Evolutionary conservation across 1,140 invertebrate genomes (phyloP).

Genomic region (Drosophila watanabei): DNA sequence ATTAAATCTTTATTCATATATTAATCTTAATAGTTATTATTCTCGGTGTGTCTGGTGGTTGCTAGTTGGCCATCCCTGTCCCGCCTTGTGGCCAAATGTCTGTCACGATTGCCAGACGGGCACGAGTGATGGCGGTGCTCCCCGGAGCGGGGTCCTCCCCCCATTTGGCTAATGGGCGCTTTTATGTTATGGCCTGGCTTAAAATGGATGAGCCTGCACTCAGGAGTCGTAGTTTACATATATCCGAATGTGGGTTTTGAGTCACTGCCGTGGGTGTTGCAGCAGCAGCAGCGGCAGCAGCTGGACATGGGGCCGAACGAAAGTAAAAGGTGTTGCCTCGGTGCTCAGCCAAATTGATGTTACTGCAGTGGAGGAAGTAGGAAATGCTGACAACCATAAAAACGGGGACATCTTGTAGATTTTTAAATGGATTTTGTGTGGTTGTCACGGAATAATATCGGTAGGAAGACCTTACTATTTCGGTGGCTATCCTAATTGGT

Average conservation of each 20-base stretch:
- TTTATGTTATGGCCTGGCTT: conserved; percentile 71
- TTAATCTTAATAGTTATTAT: not conserved
- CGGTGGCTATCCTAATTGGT: not conserved
- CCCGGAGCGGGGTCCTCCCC: conserved; percentile 28
- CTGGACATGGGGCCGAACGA: conserved; percentile 63
- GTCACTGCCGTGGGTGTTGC: conserved; percentile 44
- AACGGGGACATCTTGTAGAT: conserved; percentile 37
- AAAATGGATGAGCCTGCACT: conserved; percentile 79
- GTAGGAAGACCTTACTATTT: not conserved
- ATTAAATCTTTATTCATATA: no score
- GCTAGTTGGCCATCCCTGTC: conserved; percentile 18
- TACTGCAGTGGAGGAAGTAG: conserved; percentile 39
- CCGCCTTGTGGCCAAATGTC: conserved; percentile 45
- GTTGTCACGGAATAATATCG: conserved; percentile 11
- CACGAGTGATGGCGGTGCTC: conserved; percentile 57
- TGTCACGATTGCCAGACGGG: conserved; percentile 68
- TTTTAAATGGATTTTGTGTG: conserved; percentile 25
- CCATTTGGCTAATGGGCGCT: conserved; percentile 76
- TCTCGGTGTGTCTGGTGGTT: conserved; percentile 4
- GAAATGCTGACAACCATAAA: conserved; percentile 21
- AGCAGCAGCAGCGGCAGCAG: conserved; percentile 34
- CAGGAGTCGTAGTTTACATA: conserved; percentile 45
- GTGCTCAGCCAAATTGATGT: conserved; percentile 45
- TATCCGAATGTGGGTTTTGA: conserved; percentile 65
- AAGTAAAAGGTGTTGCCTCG: conserved; percentile 77